phyloP scores from a whole-genome alignment of 2,113 vertebrate genomes.

The Columbina picui region DNA sequence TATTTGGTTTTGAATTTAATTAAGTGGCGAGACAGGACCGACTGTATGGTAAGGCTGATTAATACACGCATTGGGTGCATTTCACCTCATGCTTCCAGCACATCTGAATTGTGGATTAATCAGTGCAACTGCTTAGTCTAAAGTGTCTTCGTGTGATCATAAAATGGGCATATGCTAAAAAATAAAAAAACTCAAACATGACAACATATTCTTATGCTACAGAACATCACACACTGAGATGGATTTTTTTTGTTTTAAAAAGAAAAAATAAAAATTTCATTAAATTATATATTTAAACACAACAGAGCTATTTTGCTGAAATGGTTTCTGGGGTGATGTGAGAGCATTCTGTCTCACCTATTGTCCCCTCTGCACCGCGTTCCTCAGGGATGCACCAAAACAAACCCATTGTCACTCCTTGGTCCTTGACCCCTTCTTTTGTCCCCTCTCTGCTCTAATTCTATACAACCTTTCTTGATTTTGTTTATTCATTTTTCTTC shows the following conservation, averaged over 20 bases:
- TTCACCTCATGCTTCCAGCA: constrained; percentile 59
- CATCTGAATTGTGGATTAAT: constrained; percentile 72
- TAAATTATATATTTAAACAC: background rate
- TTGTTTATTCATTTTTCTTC: background rate
- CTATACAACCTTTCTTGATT: background rate
- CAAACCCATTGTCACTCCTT: rapidly evolving
- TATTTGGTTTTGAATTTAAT: constrained; percentile 72
- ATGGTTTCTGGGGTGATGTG: background rate
- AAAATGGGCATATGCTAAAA: constrained; percentile 40
- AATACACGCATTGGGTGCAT: constrained; percentile 68
- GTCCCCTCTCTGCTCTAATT: background rate
- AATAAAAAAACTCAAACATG: background rate
- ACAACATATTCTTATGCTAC: background rate
- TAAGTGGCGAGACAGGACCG: constrained; percentile 55
- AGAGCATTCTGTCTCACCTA: background rate
- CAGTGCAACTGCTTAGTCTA: constrained; percentile 51
- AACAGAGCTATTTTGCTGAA: background rate
- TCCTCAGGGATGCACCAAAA: background rate
- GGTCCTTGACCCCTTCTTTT: background rate
- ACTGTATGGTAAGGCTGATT: constrained; percentile 60
- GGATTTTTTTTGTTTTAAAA: background rate
- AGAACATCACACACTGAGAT: background rate
- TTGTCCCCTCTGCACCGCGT: background rate
- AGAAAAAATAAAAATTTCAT: background rate
- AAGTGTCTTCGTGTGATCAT: constrained; percentile 52